A percentile compares a stretch with the other conserved stretches of the same genome.
Evolutionary conservation across 2,888 invertebrate species (phyloP).

Genomic region (Cetonia aurata): DNA sequence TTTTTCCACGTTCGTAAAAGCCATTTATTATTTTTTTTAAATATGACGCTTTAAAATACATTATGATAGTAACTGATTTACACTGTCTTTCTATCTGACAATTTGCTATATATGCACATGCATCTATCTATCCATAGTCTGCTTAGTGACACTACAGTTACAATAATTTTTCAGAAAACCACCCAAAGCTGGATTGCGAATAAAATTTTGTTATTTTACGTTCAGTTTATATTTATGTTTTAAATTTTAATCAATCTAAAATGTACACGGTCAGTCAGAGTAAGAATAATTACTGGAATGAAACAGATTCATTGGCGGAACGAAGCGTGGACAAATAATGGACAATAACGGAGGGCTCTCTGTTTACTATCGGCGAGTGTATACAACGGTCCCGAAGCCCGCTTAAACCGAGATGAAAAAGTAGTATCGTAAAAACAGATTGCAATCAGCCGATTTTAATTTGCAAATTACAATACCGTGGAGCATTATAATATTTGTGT

Average conservation of each 20-base stretch:
- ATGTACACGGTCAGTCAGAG: background rate
- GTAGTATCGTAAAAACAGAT: slow-evolving; percentile 33
- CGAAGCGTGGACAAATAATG: slow-evolving; percentile 13
- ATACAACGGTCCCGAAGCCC: background rate
- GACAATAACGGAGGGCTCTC: slow-evolving; percentile 1
- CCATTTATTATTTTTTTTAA: too few relatives aligned
- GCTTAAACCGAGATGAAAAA: slow-evolving; percentile 10
- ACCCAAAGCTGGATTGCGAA: too few relatives aligned
- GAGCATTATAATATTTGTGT: slow-evolving; percentile 38
- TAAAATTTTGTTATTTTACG: too few relatives aligned
- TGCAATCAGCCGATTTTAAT: slow-evolving; percentile 33
- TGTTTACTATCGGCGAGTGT: background rate
- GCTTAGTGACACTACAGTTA: too few relatives aligned
- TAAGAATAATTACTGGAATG: slow-evolving; percentile 33
- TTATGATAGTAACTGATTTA: too few relatives aligned
- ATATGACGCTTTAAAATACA: too few relatives aligned
- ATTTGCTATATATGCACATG: too few relatives aligned
- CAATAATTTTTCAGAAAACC: too few relatives aligned
- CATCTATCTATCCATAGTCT: too few relatives aligned
- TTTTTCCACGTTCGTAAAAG: too few relatives aligned
- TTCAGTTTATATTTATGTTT: too few relatives aligned
- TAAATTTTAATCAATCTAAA: slow-evolving; percentile 24
- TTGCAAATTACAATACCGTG: slow-evolving; percentile 39
- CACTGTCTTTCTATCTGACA: too few relatives aligned
- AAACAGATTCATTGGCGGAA: slow-evolving; percentile 1